Conservation (phyloP, 2,113 vertebrate species). For the Pedionomus torquatus region DNA sequence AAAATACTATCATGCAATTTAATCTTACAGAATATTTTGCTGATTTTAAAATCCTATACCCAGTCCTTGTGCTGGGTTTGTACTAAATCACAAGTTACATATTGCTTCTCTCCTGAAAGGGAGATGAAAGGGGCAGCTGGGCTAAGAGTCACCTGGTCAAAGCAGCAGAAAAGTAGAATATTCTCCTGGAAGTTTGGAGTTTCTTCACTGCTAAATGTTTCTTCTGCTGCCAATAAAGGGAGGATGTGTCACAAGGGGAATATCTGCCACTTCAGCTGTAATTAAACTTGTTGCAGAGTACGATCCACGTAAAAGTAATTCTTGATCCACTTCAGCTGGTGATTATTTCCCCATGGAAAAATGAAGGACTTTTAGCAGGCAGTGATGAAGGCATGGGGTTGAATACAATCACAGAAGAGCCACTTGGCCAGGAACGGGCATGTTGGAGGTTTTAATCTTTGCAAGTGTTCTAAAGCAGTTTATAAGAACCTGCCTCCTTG, state of each 20-base stretch:
- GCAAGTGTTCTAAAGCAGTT: not conserved
- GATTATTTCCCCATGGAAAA: constrained; percentile 58
- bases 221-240: not conserved
- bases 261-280: constrained; percentile 49
- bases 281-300: constrained; percentile 58
- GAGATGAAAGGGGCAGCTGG: not conserved
- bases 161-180: not conserved
- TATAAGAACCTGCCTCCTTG: not conserved
- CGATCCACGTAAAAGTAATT: constrained; percentile 29
- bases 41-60: not conserved
- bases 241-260: constrained; percentile 15
- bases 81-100: not conserved
- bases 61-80: not conserved
- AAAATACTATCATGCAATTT: not conserved
- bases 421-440: not conserved
- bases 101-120: not conserved
- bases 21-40: not conserved
- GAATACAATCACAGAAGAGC: not conserved
- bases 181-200: not conserved
- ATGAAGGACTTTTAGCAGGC: constrained; percentile 22
- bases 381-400: not conserved
- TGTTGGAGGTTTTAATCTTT: not conserved
- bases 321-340: constrained; percentile 40
- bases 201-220: not conserved
- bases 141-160: not conserved